A percentile compares a stretch with the other conserved stretches of the same genome.
These are phyloP conservation scores for Falco concolor DNA, from an alignment of 2,797 vertebrate species.

Conservation along the genomic window DNA sequence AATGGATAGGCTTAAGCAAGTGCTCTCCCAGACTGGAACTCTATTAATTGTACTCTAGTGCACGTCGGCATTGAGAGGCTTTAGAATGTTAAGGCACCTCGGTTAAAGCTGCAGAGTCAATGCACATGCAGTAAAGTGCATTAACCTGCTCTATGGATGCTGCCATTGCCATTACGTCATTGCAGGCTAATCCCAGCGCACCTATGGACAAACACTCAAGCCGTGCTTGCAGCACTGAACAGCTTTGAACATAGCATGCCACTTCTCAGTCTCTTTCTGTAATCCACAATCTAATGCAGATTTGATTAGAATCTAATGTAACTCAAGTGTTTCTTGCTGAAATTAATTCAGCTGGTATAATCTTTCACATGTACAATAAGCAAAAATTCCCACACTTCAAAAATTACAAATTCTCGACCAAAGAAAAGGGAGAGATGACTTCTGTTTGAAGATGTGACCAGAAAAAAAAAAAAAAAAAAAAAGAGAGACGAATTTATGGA, in stretches of 20 bases:
- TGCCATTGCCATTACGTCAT: neutral
- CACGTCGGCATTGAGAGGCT: neutral
- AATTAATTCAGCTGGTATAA: neutral
- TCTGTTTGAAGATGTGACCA: neutral
- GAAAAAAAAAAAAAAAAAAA: neutral
- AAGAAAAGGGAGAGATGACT: neutral
- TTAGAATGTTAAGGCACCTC: neutral
- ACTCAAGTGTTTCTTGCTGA: neutral
- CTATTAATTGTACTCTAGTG: neutral
- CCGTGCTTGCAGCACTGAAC: neutral
- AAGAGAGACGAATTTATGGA: neutral
- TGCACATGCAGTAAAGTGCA: neutral
- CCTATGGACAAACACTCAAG: neutral
- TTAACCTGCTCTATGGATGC: neutral
- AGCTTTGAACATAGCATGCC: neutral
- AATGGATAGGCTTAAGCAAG: neutral
- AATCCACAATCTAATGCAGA: neutral
- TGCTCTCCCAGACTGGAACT: neutral
- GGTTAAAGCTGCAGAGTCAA: neutral
- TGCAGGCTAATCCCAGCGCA: neutral
- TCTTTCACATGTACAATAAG: fast-evolving
- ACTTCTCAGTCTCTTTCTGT: neutral
- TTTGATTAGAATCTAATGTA: neutral
- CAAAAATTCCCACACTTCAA: neutral
- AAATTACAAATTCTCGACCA: neutral